Conservation (phyloP, 2,888 invertebrate species). For the Toxonevra muliebris region DNA sequence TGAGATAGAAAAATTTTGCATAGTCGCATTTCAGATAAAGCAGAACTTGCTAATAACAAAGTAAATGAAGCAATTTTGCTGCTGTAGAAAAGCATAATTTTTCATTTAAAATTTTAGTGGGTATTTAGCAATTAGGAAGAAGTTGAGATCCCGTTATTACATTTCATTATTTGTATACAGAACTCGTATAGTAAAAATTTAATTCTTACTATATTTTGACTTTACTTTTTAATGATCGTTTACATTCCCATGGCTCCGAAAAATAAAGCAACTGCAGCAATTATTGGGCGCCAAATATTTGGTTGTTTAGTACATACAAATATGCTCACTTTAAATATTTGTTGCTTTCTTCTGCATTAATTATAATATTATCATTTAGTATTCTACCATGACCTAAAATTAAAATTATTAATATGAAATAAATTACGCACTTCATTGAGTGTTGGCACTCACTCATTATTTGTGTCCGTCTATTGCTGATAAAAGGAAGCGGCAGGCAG, state of each 20-base stretch:
- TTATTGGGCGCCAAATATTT: background rate
- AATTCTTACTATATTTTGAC: no score
- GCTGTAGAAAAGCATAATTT: no score
- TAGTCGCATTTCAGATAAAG: no score
- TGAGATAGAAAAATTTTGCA: no score
- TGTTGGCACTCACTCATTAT: background rate
- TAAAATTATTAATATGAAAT: background rate
- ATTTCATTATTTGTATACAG: no score
- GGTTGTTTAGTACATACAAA: background rate
- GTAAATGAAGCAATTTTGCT: no score
- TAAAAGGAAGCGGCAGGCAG: background rate
- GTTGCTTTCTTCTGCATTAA: background rate
- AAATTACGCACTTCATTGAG: slow-evolving; percentile 13
- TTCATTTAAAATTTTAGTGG: no score
- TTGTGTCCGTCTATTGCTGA: background rate
- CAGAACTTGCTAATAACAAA: no score
- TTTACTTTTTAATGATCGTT: no score
- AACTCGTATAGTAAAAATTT: no score
- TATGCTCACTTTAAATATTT: background rate
- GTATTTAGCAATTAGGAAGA: no score
- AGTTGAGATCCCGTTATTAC: no score
- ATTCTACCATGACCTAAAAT: slow-evolving; percentile 27
- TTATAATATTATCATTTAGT: background rate
- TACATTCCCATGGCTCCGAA: background rate
- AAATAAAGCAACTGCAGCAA: background rate